A percentile compares a stretch with the other conserved stretches of the same genome.
Evolutionary conservation across 2,113 vertebrate species (phyloP).

Genomic region (Callospermophilus lateralis): DNA sequence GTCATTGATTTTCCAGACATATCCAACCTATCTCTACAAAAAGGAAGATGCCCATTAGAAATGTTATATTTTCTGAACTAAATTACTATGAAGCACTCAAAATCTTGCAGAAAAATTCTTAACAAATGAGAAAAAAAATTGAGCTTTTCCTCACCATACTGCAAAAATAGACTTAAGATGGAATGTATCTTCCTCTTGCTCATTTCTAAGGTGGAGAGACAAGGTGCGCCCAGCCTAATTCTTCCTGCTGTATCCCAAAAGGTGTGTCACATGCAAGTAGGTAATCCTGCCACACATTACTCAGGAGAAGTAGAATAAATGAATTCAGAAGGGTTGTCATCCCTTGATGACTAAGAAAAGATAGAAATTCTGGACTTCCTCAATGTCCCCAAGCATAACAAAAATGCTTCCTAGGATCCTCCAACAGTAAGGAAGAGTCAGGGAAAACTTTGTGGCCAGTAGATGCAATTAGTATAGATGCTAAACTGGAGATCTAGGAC

Average conservation of each 20-base stretch:
- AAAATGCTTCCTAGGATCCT: background rate
- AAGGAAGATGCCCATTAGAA: background rate
- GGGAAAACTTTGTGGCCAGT: background rate
- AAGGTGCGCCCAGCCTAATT: background rate
- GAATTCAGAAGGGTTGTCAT: background rate
- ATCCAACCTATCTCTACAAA: background rate
- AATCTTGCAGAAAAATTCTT: slow-evolving; percentile 9
- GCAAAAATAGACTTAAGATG: background rate
- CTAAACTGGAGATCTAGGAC: background rate
- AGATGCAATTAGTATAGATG: background rate
- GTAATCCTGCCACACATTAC: background rate
- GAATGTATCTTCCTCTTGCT: background rate
- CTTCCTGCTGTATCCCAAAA: background rate
- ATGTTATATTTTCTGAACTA: background rate
- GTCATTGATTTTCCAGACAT: background rate
- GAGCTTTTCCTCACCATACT: background rate
- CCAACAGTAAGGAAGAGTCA: background rate
- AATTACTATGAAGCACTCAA: slow-evolving; percentile 2
- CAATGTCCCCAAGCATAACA: background rate
- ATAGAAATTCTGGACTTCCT: background rate
- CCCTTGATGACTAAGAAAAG: background rate
- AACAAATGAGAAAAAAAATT: slow-evolving; percentile 22
- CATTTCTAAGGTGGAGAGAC: background rate
- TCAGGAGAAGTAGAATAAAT: background rate
- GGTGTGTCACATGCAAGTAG: background rate